A percentile compares a stretch with the other conserved stretches of the same genome.
Conservation (phyloP, 1,140 invertebrate genomes). For the Apocrypta bakeri region DNA sequence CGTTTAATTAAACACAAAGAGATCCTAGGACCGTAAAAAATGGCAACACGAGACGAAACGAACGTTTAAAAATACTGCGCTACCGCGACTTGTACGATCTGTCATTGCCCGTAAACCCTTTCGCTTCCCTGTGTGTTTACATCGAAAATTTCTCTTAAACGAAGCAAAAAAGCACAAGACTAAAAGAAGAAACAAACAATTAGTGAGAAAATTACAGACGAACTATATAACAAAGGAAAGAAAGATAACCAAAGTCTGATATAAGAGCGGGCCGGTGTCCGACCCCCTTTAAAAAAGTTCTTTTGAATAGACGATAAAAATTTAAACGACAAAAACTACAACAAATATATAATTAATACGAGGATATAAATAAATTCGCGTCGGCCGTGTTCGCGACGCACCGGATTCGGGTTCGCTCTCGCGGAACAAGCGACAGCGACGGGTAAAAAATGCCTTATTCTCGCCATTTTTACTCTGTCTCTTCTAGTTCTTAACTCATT, state of each 20-base stretch:
- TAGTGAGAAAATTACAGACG: not conserved
- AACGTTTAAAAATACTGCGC: constrained; percentile 32
- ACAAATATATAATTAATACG: constrained; percentile 53
- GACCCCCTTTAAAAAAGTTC: constrained; percentile 38
- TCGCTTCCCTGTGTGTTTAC: not conserved
- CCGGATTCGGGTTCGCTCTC: not conserved
- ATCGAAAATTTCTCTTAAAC: not conserved
- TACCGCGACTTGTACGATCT: not conserved
- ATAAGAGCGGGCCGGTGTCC: constrained; percentile 45
- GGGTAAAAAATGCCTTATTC: constrained; percentile 33
- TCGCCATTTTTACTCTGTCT: constrained; percentile 18
- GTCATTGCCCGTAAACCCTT: not conserved
- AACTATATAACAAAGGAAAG: constrained; percentile 16
- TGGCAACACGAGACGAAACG: constrained; percentile 55
- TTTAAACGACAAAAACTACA: constrained; percentile 54
- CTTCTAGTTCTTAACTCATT: not conserved
- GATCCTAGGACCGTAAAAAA: constrained; percentile 43
- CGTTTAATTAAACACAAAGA: not conserved
- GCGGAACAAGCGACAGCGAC: not conserved
- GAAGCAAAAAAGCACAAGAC: constrained; percentile 51
- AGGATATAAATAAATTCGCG: constrained; percentile 49
- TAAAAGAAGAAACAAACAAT: not conserved
- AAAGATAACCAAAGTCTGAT: constrained; percentile 28
- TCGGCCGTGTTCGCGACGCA: not conserved
- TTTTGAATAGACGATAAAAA: constrained; percentile 51